Evolutionary conservation across 1,140 invertebrate species (phyloP).

Genomic region (Bombus soroeensis): DNA sequence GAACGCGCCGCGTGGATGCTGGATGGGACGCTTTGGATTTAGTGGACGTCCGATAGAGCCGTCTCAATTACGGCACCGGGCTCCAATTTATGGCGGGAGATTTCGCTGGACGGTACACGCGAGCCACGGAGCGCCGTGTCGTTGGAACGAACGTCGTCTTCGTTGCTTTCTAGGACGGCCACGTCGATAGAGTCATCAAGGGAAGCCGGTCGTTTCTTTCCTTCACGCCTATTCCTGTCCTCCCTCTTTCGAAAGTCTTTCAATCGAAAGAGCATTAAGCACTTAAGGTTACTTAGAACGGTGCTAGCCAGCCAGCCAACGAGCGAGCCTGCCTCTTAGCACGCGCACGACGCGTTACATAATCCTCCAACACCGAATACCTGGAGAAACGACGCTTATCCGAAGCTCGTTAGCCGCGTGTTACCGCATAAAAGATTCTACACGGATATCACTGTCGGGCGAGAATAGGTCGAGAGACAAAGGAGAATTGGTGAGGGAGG

Average conservation of each 20-base stretch:
- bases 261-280: constrained; percentile 38
- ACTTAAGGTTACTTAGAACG: constrained; percentile 27
- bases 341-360: background rate
- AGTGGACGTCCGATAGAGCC: constrained; percentile 63
- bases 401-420: constrained; percentile 7
- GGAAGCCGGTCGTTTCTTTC: background rate
- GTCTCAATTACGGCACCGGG: constrained; percentile 65
- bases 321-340: background rate
- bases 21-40: constrained; percentile 57
- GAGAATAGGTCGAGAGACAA: constrained; percentile 10
- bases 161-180: constrained; percentile 34
- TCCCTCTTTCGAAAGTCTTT: constrained; percentile 13
- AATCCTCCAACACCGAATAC: constrained; percentile 20
- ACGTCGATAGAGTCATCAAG: constrained; percentile 40
- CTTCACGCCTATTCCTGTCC: background rate
- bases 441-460: constrained; percentile 6
- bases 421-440: background rate
- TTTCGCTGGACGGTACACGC: constrained; percentile 28
- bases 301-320: background rate
- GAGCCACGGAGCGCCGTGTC: background rate
- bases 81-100: constrained; percentile 60
- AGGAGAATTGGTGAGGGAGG: background rate
- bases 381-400: background rate
- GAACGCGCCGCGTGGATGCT: constrained; percentile 39
- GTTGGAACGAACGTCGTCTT: background rate